A percentile compares a stretch with the other conserved stretches of the same genome.
Conservation (phyloP, 1,140 invertebrate genomes). For the Lucilia sericata region DNA sequence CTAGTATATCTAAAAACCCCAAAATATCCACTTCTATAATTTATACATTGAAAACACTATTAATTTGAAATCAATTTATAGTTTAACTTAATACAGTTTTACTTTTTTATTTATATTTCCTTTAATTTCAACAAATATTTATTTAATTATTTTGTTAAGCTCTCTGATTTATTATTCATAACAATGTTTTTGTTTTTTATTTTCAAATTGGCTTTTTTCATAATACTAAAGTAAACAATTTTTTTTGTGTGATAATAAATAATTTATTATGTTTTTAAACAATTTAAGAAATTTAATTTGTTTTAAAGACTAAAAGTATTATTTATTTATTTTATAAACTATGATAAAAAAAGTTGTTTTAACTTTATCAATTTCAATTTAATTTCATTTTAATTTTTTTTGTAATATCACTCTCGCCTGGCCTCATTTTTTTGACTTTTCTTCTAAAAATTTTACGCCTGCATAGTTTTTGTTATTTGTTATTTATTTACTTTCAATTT, state of each 20-base stretch:
- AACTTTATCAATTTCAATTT: not conserved
- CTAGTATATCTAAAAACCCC: too few relatives aligned
- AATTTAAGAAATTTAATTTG: not conserved
- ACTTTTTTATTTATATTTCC: not conserved
- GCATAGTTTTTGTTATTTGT: conserved; percentile 35
- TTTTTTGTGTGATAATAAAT: conserved; percentile 2
- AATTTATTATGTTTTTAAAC: not conserved
- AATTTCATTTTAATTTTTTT: conserved; percentile 50
- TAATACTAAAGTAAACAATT: not conserved
- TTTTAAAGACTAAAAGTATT: not conserved
- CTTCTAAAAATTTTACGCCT: not conserved
- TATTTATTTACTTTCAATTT: conserved; percentile 39
- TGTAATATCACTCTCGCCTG: not conserved
- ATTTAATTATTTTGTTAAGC: not conserved
- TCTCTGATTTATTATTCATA: conserved; percentile 3
- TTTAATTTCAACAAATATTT: conserved; percentile 22
- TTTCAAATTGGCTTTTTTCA: not conserved
- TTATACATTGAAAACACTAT: too few relatives aligned
- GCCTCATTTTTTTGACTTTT: not conserved
- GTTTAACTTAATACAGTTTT: not conserved
- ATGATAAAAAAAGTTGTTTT: not conserved
- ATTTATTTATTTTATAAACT: not conserved
- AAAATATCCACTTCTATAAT: too few relatives aligned
- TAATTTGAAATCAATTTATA: too few relatives aligned
- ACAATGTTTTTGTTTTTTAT: not conserved